phyloP scores from a whole-genome alignment of 1,140 invertebrate species.

The Holcopasites calliopsidis region DNA sequence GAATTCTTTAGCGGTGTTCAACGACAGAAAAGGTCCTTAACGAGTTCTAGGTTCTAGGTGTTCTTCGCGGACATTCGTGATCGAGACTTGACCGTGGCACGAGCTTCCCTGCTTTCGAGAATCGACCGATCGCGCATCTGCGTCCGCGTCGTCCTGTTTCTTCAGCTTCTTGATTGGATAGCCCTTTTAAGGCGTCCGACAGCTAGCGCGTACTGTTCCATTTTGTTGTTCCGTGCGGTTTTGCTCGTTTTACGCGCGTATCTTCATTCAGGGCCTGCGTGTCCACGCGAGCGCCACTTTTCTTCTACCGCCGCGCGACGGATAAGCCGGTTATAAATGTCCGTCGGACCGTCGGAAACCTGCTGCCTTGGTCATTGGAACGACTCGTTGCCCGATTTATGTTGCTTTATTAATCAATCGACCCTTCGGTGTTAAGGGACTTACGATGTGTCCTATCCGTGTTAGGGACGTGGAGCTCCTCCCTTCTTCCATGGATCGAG shows the following conservation, averaged over 20 bases:
- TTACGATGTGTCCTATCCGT: neutral
- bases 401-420: constrained; percentile 4
- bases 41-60: neutral
- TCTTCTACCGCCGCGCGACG: neutral
- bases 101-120: neutral
- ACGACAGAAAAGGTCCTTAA: neutral
- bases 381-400: neutral
- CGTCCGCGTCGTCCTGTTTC: neutral
- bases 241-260: neutral
- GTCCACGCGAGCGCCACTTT: neutral
- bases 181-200: neutral
- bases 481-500: neutral
- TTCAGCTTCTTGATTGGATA: neutral
- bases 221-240: too few species aligned
- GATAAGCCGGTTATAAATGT: constrained; percentile 2
- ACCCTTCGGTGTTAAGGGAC: neutral
- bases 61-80: neutral
- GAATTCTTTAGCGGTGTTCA: neutral
- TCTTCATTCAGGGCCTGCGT: neutral
- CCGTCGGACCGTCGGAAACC: neutral
- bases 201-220: neutral
- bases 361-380: neutral
- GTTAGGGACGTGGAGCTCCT: neutral
- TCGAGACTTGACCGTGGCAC: neutral
- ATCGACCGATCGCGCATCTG: neutral